Evolutionary conservation across 2,888 invertebrate genomes (phyloP), one percentile per base, ranked within the genome.

Genomic region (Caenorhabditis auriculariae): DNA sequence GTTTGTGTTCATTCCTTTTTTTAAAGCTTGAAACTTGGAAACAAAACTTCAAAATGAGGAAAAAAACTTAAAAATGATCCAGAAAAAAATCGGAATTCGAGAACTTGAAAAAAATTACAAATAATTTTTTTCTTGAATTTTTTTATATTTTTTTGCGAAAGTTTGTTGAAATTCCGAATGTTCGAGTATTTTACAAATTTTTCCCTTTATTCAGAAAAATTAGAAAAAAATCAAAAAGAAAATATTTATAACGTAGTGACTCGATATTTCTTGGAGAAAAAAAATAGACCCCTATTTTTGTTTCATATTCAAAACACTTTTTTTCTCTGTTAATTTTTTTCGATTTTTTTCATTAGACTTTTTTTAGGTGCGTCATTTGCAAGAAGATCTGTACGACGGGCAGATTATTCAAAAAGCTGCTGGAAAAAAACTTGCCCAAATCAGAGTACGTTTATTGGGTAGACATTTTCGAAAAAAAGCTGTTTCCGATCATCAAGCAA

Each of bases 351-450:
- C n/a, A n/a, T n/a, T n/a, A 15, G 3, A 2, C 6, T 26, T 43
- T 1, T 42, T 51, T 26, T 2, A 43, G 41, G 94, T 98, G 0
- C 73, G 95, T 83, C 89, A 93, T 64, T 88, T 98, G 44, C 91
- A 91, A 71, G 94, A 96, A 83, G 96, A 98, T 85, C 86, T 98
- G 69, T 98, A 93, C 83, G 96, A 98, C 86, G 96, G 96, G 0
- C 95, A 96, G 85, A 89, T 89, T 66, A 83, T 89, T 17, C 88
- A 89, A 75, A 62, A n/a, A n/a, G n/a, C n/a, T n/a, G n/a, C n/a
- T n/a, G n/a, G n/a, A n/a, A n/a, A n/a, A n/a, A 88, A 79, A 66
- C 65, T 76, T 50, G 75, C 72, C 28, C 69, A 75, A 37, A 70
- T 81, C 54, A 70, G 76, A 60, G 69, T 74, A 37, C 21, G 29